These are phyloP conservation scores for Dendronephthya gigantea DNA, from an alignment of 64 coral and sea anemone species.

Conservation along the genomic window DNA sequence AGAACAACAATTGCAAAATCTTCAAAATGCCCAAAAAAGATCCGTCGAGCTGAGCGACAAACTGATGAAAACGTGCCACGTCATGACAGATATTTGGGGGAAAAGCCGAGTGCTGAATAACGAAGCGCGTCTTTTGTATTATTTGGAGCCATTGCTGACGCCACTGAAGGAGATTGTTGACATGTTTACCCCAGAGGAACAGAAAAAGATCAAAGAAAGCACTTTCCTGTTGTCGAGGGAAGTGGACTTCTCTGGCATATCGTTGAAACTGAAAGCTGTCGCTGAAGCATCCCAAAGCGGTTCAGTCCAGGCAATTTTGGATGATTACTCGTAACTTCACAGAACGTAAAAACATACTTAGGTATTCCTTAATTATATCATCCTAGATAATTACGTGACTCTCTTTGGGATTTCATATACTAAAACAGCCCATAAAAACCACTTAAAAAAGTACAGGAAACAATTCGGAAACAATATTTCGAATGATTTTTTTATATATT, in stretches of 20 bases:
- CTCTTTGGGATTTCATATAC: no score
- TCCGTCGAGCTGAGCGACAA: not conserved
- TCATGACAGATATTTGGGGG: constrained; percentile 8
- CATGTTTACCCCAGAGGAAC: not conserved
- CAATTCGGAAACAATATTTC: no score
- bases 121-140: not conserved
- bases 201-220: not conserved
- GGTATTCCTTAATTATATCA: no score
- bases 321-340: no score
- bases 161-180: not conserved
- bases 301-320: no score
- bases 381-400: no score
- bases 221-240: not conserved
- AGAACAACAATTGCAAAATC: not conserved
- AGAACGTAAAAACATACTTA: no score
- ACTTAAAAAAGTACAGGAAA: no score
- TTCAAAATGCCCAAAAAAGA: not conserved
- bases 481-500: no score
- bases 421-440: no score
- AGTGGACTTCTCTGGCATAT: not conserved
- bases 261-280: not conserved
- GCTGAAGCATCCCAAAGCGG: no score
- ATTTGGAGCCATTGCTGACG: not conserved
- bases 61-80: not conserved
- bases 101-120: constrained; percentile 10